phyloP scores from a whole-genome alignment of 2,888 invertebrate species.

The Drosophila atripex region DNA sequence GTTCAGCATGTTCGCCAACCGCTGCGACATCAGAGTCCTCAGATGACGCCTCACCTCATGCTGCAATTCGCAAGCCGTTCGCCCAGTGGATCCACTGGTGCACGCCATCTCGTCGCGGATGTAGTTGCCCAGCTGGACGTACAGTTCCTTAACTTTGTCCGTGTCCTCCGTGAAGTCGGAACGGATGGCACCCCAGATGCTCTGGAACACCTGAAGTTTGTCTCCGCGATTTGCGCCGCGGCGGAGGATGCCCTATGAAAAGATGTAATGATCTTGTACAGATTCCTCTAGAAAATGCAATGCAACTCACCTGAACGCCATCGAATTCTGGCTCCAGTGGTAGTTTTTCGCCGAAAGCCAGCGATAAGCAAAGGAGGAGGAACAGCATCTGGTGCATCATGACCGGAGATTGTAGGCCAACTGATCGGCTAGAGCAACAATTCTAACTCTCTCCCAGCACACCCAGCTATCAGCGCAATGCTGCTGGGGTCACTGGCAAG shows the following conservation, averaged over 20 bases:
- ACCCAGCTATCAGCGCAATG: conserved; percentile 6
- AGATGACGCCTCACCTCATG: conserved; percentile 45
- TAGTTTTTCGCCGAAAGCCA: background rate
- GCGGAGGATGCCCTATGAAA: conserved; percentile 7
- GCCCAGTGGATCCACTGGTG: conserved; percentile 19
- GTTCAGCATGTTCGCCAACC: conserved; percentile 40
- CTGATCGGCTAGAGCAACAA: background rate
- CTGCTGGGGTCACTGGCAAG: conserved; percentile 16
- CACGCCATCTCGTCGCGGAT: conserved; percentile 31
- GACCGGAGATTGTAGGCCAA: background rate
- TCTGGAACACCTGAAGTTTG: conserved; percentile 47
- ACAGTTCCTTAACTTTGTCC: conserved; percentile 40
- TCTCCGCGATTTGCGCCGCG: conserved; percentile 35
- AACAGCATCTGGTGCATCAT: conserved; percentile 17
- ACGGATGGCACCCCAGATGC: conserved; percentile 45
- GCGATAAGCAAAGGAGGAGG: background rate
- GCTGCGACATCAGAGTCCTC: conserved; percentile 27
- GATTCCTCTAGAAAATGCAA: background rate
- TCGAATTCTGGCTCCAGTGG: conserved; percentile 31
- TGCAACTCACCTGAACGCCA: conserved; percentile 15
- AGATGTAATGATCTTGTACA: background rate
- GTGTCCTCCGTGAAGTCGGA: conserved; percentile 45
- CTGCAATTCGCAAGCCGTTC: conserved; percentile 40
- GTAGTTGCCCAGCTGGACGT: conserved; percentile 30
- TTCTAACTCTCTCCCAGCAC: background rate